phyloP scores from a whole-genome alignment of 1,140 invertebrate genomes.

The Apis laboriosa region DNA sequence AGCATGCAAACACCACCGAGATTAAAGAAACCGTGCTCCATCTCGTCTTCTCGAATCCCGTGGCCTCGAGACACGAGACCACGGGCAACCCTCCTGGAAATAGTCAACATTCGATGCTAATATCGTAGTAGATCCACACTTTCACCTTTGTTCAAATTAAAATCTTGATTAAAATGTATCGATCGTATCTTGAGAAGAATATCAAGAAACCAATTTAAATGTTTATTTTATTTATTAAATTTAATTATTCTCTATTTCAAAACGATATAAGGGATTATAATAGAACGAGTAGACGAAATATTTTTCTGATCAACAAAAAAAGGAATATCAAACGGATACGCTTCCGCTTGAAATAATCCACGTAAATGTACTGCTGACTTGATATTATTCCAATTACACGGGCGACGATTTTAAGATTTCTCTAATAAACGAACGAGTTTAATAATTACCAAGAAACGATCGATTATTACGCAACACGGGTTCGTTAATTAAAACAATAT shows the following conservation, averaged over 20 bases:
- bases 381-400: background rate
- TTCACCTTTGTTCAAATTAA: background rate
- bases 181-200: no score
- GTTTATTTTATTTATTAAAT: no score
- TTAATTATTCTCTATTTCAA: no score
- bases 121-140: constrained; percentile 40
- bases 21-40: constrained; percentile 75
- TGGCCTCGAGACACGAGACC: constrained; percentile 53
- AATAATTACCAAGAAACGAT: background rate
- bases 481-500: constrained; percentile 6
- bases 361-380: background rate
- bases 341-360: background rate
- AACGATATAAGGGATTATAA: no score
- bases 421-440: background rate
- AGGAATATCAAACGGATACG: no score
- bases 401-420: background rate
- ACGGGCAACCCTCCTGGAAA: constrained; percentile 41
- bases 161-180: background rate
- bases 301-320: no score
- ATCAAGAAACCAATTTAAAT: no score
- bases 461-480: background rate
- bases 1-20: constrained; percentile 79
- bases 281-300: no score
- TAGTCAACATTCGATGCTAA: constrained; percentile 59
- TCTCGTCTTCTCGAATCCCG: constrained; percentile 45